phyloP scores from a whole-genome alignment of 2,113 vertebrate genomes.

The Acrocephalus arundinaceus region DNA sequence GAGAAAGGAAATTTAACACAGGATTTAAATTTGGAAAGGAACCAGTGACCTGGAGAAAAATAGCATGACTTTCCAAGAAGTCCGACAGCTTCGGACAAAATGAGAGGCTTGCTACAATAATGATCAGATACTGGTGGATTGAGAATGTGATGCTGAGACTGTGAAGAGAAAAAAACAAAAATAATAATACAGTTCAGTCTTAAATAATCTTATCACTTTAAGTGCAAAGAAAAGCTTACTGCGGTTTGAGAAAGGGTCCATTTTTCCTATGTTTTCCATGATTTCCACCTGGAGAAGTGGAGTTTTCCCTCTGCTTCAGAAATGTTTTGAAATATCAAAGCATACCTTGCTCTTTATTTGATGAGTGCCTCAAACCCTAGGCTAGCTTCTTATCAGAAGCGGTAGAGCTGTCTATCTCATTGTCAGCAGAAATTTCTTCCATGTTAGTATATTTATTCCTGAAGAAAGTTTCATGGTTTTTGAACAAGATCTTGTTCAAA shows the following conservation, averaged over 20 bases:
- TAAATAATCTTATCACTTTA: neutral
- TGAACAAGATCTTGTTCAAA: neutral
- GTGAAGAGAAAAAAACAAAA: neutral
- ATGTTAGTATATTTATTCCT: neutral
- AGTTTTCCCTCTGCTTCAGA: neutral
- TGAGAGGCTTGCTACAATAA: neutral
- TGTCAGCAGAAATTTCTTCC: neutral
- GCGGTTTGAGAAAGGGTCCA: neutral
- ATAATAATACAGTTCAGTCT: neutral
- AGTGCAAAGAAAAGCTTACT: neutral
- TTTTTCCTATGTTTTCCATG: neutral
- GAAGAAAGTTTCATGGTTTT: neutral
- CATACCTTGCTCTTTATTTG: neutral
- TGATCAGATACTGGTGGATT: neutral
- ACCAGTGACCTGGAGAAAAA: neutral
- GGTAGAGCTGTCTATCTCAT: neutral
- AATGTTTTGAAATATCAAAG: neutral
- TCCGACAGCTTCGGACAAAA: neutral
- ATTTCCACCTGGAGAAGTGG: neutral
- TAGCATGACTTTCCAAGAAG: neutral
- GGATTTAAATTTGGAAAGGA: slow-evolving; percentile 1
- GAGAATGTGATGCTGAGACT: neutral
- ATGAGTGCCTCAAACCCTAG: neutral
- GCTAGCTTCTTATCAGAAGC: neutral
- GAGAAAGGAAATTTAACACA: neutral